These are phyloP conservation scores for Oceanites oceanicus DNA, from an alignment of 2,113 vertebrate genomes.

Conservation along the genomic window DNA sequence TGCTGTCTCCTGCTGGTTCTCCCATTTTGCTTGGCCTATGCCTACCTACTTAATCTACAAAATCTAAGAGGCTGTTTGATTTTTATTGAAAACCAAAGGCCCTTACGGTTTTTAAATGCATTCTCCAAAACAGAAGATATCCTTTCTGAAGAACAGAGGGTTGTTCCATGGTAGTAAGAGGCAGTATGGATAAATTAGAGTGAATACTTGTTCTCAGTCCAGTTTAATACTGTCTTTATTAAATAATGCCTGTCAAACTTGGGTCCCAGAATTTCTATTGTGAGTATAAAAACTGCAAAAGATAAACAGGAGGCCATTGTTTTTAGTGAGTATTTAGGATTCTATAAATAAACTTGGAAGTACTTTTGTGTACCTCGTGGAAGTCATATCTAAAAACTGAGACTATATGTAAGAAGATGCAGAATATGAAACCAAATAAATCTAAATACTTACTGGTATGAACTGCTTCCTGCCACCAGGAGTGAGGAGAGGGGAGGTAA, in stretches of 20 bases:
- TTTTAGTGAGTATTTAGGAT: background rate
- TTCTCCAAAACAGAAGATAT: background rate
- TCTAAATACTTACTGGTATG: background rate
- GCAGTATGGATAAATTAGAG: background rate
- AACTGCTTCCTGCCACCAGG: background rate
- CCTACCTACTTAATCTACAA: background rate
- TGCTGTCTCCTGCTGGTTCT: background rate
- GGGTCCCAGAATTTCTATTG: background rate
- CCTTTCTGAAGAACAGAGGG: too few species aligned
- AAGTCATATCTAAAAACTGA: background rate
- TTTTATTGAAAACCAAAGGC: background rate
- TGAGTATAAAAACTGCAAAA: background rate
- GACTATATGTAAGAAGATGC: background rate
- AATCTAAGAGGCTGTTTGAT: background rate
- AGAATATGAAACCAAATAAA: background rate
- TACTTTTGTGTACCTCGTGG: background rate
- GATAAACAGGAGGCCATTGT: background rate
- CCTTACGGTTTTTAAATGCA: background rate
- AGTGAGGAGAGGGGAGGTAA: background rate
- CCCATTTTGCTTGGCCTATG: background rate
- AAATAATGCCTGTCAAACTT: background rate
- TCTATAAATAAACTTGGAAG: background rate
- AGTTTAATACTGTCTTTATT: background rate
- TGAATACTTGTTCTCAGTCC: background rate
- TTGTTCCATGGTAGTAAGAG: background rate